Evolutionary conservation across 2,797 vertebrate species (phyloP).

Genomic region (Phyllotis vaccarum): DNA sequence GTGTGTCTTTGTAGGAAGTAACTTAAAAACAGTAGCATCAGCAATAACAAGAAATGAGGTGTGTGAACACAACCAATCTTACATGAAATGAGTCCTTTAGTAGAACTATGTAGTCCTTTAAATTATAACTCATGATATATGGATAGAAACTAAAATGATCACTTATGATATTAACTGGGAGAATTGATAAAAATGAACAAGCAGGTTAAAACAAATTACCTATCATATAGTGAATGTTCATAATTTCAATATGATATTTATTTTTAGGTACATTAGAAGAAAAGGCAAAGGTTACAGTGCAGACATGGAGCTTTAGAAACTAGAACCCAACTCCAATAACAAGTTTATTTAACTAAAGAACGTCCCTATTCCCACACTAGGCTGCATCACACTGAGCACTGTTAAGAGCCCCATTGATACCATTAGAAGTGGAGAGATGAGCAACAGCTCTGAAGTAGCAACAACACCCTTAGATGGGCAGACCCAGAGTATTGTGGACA

Average conservation of each 20-base stretch:
- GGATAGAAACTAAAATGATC: not conserved
- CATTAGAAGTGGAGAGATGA: not conserved
- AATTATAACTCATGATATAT: too few relatives aligned
- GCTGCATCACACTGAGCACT: too few relatives aligned
- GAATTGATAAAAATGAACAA: not conserved
- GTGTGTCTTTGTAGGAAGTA: not conserved
- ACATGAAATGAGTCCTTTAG: not conserved
- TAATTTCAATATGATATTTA: not conserved
- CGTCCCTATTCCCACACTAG: not conserved
- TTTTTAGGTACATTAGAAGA: not conserved
- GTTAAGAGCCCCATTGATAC: too few relatives aligned
- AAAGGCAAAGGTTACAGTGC: not conserved
- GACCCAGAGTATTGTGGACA: not conserved
- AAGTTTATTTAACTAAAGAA: not conserved
- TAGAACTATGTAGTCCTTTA: not conserved
- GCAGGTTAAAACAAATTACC: not conserved
- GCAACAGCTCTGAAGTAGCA: not conserved
- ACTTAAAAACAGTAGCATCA: slow-evolving; percentile 23
- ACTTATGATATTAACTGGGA: not conserved
- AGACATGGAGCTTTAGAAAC: not conserved
- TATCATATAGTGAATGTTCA: not conserved
- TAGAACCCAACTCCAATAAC: too few relatives aligned
- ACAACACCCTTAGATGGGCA: accelerated
- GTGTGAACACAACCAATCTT: not conserved
- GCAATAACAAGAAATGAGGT: accelerated